phyloP scores from a whole-genome alignment of 2,888 invertebrate genomes.

The Caenorhabditis japonica region DNA sequence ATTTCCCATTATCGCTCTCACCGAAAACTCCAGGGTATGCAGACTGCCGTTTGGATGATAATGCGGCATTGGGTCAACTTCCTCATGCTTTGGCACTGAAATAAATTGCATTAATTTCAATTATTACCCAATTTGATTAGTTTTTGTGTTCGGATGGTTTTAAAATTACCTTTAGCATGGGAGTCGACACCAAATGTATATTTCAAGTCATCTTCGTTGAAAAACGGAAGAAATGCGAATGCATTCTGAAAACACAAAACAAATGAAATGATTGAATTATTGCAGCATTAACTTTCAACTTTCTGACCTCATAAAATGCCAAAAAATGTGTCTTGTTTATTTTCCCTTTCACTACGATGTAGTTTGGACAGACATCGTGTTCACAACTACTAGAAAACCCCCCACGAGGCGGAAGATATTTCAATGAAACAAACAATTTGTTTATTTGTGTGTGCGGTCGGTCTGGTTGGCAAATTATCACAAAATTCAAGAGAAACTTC shows the following conservation, averaged over 20 bases:
- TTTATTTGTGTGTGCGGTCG: slow-evolving; percentile 16
- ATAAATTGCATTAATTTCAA: not conserved
- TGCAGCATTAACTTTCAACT: slow-evolving; percentile 12
- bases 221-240: slow-evolving; percentile 69
- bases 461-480: too few species aligned
- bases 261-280: not conserved
- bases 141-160: too few species aligned
- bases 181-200: slow-evolving; percentile 75
- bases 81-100: slow-evolving; percentile 63
- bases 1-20: not conserved
- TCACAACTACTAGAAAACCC: slow-evolving; percentile 1
- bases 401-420: slow-evolving; percentile 14
- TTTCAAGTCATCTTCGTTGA: slow-evolving; percentile 74
- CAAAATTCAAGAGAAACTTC: too few species aligned
- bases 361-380: not conserved
- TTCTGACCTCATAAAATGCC: not conserved
- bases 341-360: not conserved
- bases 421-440: slow-evolving; percentile 29
- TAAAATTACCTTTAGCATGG: slow-evolving; percentile 62
- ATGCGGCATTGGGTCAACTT: slow-evolving; percentile 59
- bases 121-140: too few species aligned
- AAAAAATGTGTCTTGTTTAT: too few species aligned
- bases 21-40: slow-evolving; percentile 50
- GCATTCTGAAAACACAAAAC: slow-evolving; percentile 62
- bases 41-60: slow-evolving; percentile 55